Evolutionary conservation across 2,113 vertebrate species (phyloP), one percentile per base, ranked within the genome.

Genomic region (Aptenodytes forsteri): DNA sequence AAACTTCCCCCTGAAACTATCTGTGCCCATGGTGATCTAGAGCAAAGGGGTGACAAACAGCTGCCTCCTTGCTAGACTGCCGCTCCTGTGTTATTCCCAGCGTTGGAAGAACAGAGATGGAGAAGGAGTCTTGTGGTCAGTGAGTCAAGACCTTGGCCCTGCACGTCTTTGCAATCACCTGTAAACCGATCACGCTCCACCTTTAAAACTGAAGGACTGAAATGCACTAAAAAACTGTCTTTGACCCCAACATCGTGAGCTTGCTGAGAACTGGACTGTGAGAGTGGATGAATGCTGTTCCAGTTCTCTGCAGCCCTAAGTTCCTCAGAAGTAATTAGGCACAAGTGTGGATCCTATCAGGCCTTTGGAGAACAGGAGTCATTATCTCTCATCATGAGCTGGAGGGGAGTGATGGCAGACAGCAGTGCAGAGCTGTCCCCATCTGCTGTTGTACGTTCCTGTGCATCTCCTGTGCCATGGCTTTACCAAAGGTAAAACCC

Each of bases 401-500:
- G 70, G n/a, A 22, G 36, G n/a, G 66, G 13, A 11, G 17, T 4
- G 75, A 11, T 15, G 16, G 58, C 65, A 40, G 52, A 17, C 9
- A 10, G 65, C 14, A 11, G 27, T 3, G 23, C 75, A 38, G 19
- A 47, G 70, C 73, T 34, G 34, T 64, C 36, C 72, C 49, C 20
- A 1, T 10, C 38, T 0, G 3, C 42, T 9, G 29, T 5, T 11
- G 21, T 8, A 13, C 2, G 1, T 36, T 44, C 42, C 36, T 0
- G 1, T 12, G 11, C 26, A 4, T 22, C 21, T 36, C 46, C 79
- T 8, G 15, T 30, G 67, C 34, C 18, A 0, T 9, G 36, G 21
- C 55, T 65, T n/a, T 75, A 3, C 61, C 49, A 11, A 2, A 19
- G n/a, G 11, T 8, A 42, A 42, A 42, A 42, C 14, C 42, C 42